Evolutionary conservation across 92 coral and sea anemone species (phyloP).

Genomic region (Meandrina meandrites): DNA sequence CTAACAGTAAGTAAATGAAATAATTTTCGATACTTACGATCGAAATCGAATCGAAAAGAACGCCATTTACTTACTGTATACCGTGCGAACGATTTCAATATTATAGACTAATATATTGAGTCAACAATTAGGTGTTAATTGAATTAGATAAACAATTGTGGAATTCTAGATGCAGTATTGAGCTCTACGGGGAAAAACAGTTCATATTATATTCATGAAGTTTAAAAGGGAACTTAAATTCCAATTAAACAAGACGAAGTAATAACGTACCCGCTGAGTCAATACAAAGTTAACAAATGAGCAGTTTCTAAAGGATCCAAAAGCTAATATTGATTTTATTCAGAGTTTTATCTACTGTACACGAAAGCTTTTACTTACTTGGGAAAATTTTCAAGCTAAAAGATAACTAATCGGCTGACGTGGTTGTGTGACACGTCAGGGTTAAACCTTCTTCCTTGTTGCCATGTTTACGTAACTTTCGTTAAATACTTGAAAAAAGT

Average conservation of each 20-base stretch:
- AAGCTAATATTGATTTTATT: conserved; percentile 3
- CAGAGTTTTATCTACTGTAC: background rate
- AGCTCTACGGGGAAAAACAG: background rate
- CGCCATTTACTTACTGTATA: background rate
- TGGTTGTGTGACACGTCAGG: background rate
- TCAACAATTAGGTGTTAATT: conserved; percentile 21
- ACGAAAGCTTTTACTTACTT: background rate
- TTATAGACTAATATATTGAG: background rate
- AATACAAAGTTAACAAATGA: background rate
- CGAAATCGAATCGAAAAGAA: background rate
- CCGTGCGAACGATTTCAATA: background rate
- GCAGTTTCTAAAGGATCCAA: background rate
- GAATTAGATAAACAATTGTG: conserved; percentile 19
- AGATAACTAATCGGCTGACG: background rate
- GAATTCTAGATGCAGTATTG: background rate
- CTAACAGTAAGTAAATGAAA: background rate
- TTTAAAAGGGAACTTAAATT: background rate
- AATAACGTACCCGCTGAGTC: background rate
- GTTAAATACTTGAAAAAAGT: background rate
- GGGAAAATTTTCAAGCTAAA: background rate
- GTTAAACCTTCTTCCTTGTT: too few relatives aligned
- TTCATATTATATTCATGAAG: background rate
- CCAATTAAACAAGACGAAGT: background rate
- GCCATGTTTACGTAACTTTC: background rate
- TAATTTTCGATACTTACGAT: background rate